A percentile compares a stretch with the other conserved stretches of the same genome.
Evolutionary conservation across 2,113 vertebrate species (phyloP).

Genomic region (Lagopus leucura): DNA sequence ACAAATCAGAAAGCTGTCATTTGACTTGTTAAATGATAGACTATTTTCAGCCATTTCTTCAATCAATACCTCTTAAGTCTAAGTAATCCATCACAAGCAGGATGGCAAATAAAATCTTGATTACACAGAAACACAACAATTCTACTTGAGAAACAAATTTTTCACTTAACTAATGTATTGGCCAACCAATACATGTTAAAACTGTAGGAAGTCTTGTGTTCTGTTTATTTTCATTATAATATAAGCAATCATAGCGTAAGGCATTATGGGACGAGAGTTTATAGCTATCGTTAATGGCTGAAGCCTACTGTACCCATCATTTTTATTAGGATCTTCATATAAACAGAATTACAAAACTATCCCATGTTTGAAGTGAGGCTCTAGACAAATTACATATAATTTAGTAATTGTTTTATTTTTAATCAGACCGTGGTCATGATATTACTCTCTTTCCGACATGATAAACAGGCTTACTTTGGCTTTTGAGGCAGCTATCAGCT

Average conservation of each 20-base stretch:
- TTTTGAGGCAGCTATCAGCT: neutral
- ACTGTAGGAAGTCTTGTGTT: neutral
- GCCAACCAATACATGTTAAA: neutral
- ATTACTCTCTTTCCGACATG: neutral
- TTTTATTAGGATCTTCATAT: neutral
- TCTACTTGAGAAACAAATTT: neutral
- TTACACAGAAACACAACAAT: neutral
- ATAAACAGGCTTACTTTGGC: neutral
- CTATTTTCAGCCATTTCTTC: neutral
- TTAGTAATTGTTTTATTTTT: neutral
- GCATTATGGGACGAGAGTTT: neutral
- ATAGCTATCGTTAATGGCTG: neutral
- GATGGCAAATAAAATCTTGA: neutral
- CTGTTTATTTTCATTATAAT: neutral
- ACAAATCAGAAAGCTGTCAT: neutral
- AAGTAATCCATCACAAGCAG: neutral
- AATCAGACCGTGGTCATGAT: neutral
- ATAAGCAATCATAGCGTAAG: neutral
- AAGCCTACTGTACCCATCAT: neutral
- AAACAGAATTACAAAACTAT: neutral
- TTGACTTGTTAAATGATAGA: neutral
- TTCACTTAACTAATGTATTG: neutral
- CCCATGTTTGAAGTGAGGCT: neutral
- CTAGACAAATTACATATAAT: neutral
- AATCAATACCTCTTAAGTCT: neutral